phyloP scores from a whole-genome alignment of 2,113 vertebrate genomes.

The Dryoscopus gambensis region DNA sequence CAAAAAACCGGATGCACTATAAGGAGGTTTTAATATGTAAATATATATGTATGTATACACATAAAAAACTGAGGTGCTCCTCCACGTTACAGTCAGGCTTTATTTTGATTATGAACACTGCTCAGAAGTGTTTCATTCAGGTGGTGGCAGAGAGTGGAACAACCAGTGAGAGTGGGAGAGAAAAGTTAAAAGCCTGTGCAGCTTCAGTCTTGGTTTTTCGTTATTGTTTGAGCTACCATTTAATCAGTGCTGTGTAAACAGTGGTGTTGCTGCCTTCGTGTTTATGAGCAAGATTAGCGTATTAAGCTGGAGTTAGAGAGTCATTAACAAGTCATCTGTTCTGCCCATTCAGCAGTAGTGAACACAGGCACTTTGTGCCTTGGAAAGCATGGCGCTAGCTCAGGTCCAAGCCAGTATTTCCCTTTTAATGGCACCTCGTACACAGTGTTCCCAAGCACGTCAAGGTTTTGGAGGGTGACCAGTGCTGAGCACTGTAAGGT shows the following conservation, averaged over 20 bases:
- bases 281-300: neutral
- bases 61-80: neutral
- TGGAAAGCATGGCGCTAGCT: neutral
- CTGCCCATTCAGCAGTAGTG: neutral
- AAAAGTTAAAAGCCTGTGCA: neutral
- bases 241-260: neutral
- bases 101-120: neutral
- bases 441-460: neutral
- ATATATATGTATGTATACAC: neutral
- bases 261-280: neutral
- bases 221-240: neutral
- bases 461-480: neutral
- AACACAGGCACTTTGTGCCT: neutral
- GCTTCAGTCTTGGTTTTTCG: neutral
- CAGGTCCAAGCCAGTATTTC: neutral
- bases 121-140: neutral
- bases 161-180: neutral
- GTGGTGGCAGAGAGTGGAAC: neutral
- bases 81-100: neutral
- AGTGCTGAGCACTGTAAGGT: neutral
- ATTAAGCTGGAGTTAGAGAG: neutral
- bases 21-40: neutral
- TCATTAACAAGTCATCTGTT: neutral
- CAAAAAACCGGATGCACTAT: neutral
- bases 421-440: neutral